Base-by-base conservation (phyloP, 2,888 invertebrate genomes). In the Masnerella sp. region DNA sequence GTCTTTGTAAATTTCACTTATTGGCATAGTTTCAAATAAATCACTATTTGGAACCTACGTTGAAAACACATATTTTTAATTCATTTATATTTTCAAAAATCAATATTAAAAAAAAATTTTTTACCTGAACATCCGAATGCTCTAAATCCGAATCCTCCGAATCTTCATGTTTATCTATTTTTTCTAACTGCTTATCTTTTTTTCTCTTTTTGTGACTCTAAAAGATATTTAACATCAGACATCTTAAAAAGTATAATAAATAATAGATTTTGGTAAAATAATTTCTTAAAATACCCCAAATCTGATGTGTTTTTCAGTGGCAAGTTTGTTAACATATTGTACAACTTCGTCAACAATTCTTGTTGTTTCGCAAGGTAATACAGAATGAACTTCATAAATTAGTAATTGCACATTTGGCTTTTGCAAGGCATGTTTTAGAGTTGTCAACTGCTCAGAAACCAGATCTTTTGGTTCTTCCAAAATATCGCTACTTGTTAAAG, bases 321-420 rank as follows among this genome's bases (percentile, higher is more conserved):
- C 93, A 74, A 92, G 88, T 43, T 90, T 89, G 82, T 95, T 95
- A 0, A 94, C 91, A 79, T 93, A 91, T 0, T 91, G 89, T 0
- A 94, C 89, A 0, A 92, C 91, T 36, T 91, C 89, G 0, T 90
- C 88, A 12, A 94, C 91, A 91, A 95, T 94, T 17, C 91, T 91
- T 36, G 90, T 89, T 77, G 95, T 95, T 86, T 95, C 95, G 0
- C 92, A 91, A 28, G 91, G 91, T 36, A 95, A 88, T 51, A 93
- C 91, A 0, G 95, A 95, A 87, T 95, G 95, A 0, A 94, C 95
- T 84, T 95, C 94, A 80, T 95, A 95, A 25, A 95, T 86, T 9
- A 95, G 91, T 73, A 95, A 89, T 83, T 95, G 95, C 17, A 95
- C 93, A 88, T 95, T 95, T 0, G 95, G 95, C 54, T 93, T 91